Evolutionary conservation across 2,888 invertebrate species (phyloP), one percentile per base, ranked within the genome.

Genomic region (Cerastis rubricosa): DNA sequence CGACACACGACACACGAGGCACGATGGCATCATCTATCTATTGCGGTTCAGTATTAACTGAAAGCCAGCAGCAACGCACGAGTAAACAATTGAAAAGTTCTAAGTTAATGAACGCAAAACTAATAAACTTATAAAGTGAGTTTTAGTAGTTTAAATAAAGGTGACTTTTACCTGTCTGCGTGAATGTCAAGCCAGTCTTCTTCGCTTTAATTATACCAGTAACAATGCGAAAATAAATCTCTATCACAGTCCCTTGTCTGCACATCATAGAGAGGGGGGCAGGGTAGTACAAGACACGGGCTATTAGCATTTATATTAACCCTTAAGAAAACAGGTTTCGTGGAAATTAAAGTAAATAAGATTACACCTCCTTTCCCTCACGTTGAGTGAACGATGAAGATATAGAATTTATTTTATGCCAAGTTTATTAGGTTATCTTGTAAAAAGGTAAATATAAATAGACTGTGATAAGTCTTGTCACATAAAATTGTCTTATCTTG

Each of bases 281-380:
- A 79, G 84, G 83, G 81, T 78, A 77, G 81, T 87, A 85, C 88
- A 86, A 89, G 88, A 89, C 88, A 89, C 87, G 75, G 77, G 85
- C 89, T 84, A 95, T 95, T 95, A 93, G 94, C 95, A 95, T 95
- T 94, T 95, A 95, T 95, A 95, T 95, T 94, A 95, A 93, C 93
- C 92, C 92, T 91, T 93, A 92, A 93, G 92, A 92, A 92, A 93
- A 93, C 92, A 93, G 90, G 91, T 93, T 93, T 93, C 89, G 89
- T 86, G 87, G 86, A 92, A 91, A 92, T 93, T 92, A 92, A 91
- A 91, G 85, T 91, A 92, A 92, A 94, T 94, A 90, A 92, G 85
- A 91, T 94, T 91, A 93, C 81, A 89, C 73, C 87, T 85, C 87
- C 83, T 89, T 90, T 91, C 88, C 85, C 74, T 80, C 76, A 72